Evolutionary conservation across 2,888 invertebrate species (phyloP).

Genomic region (Drosophila macrothrix): DNA sequence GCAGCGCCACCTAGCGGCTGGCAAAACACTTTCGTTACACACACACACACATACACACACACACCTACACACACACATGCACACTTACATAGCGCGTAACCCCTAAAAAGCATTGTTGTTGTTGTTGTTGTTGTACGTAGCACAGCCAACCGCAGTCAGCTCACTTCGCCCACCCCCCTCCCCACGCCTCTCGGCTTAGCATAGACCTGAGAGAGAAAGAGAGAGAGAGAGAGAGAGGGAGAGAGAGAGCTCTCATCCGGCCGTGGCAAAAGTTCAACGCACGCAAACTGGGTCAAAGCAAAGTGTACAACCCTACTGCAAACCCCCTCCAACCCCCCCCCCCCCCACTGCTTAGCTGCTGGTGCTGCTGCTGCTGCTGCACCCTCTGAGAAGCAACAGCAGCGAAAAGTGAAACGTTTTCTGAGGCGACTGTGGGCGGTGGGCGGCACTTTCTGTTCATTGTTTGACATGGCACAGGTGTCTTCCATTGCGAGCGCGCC

Average conservation of each 20-base stretch:
- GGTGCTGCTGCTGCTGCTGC: background rate
- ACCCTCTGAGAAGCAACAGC: constrained; percentile 44
- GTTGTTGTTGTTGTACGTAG: constrained; percentile 18
- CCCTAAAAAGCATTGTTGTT: constrained; percentile 59
- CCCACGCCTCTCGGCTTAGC: constrained; percentile 3
- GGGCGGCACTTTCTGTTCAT: constrained; percentile 25
- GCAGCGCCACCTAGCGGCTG: constrained; percentile 66
- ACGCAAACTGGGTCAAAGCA: constrained; percentile 85
- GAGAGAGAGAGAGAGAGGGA: constrained; percentile 5
- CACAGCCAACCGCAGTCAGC: constrained; percentile 12
- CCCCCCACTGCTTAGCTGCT: background rate
- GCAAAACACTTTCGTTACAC: constrained; percentile 50
- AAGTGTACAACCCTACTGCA: constrained; percentile 74
- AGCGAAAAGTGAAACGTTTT: constrained; percentile 68
- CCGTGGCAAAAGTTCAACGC: constrained; percentile 76
- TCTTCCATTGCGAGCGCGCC: constrained; percentile 70
- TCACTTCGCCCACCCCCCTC: constrained; percentile 3
- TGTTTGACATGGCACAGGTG: constrained; percentile 77
- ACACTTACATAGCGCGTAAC: constrained; percentile 65
- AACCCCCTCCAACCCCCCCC: background rate
- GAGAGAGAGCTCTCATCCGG: constrained; percentile 47
- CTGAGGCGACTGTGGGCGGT: constrained; percentile 13
- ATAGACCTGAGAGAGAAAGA: constrained; percentile 15
- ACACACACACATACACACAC: constrained; percentile 8
- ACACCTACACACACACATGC: constrained; percentile 1